These are phyloP conservation scores for Podarcis raffonei DNA, from an alignment of 2,113 vertebrate genomes.

Conservation along the genomic window DNA sequence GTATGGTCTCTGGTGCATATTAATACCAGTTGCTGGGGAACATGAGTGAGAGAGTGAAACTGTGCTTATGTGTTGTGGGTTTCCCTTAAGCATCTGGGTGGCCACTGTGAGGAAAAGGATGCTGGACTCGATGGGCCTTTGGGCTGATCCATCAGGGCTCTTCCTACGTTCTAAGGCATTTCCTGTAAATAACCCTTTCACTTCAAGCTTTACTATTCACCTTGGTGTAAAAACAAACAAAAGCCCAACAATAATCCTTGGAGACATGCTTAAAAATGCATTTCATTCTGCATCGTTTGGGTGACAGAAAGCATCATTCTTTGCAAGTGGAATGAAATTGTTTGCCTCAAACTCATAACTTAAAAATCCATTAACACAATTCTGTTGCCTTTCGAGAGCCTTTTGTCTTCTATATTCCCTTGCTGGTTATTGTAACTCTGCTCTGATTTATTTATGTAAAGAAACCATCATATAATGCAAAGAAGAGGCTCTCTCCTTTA, in stretches of 20 bases:
- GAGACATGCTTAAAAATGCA: neutral
- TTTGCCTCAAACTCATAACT: constrained; percentile 1
- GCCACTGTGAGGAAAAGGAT: too few relatives aligned
- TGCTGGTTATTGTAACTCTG: constrained; percentile 17
- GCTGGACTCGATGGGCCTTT: too few relatives aligned
- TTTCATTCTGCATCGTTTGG: constrained; percentile 1
- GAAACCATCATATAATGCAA: constrained; percentile 20
- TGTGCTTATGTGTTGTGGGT: too few relatives aligned
- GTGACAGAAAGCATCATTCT: constrained; percentile 26
- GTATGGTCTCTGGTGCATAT: neutral
- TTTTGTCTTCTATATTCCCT: constrained; percentile 17
- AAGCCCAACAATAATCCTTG: neutral
- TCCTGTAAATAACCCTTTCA: neutral
- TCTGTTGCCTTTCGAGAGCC: constrained; percentile 37
- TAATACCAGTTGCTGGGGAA: too few relatives aligned
- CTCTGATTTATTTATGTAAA: constrained; percentile 48
- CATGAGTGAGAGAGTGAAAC: too few relatives aligned
- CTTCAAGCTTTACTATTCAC: neutral
- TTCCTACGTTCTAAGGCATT: neutral
- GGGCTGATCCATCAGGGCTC: too few relatives aligned
- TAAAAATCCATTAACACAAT: constrained; percentile 15
- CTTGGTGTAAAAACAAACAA: too few relatives aligned
- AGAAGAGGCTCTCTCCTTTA: constrained; percentile 22
- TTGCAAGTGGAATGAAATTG: constrained; percentile 21
- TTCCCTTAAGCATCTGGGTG: too few relatives aligned